Evolutionary conservation across 2,888 invertebrate genomes (phyloP).

Genomic region (Ornithoptera priamus): DNA sequence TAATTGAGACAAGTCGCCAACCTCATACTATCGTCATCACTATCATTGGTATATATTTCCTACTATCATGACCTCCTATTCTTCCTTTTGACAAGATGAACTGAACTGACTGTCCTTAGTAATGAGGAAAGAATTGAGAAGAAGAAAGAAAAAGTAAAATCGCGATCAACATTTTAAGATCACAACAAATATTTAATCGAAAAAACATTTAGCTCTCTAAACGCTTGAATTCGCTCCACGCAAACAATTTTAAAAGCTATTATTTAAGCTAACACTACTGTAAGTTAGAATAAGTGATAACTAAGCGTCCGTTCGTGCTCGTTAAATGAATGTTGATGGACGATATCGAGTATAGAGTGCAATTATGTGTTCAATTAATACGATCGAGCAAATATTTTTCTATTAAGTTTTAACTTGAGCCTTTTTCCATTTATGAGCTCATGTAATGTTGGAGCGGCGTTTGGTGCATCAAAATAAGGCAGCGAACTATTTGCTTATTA

Average conservation of each 20-base stretch:
- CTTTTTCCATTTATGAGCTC: not conserved
- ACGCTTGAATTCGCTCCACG: conserved; percentile 9
- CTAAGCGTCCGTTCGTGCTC: conserved; percentile 16
- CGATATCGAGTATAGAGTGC: conserved; percentile 8
- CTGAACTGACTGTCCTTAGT: too few relatives aligned
- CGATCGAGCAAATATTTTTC: not conserved
- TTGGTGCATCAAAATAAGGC: too few relatives aligned
- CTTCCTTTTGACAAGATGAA: too few relatives aligned
- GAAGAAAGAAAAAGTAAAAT: too few relatives aligned
- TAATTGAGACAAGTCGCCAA: too few relatives aligned
- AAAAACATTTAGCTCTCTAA: not conserved
- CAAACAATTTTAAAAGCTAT: conserved; percentile 25
- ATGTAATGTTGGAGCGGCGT: not conserved
- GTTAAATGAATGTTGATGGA: conserved; percentile 22
- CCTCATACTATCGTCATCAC: too few relatives aligned
- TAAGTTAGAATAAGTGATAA: conserved; percentile 22
- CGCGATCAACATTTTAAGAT: too few relatives aligned
- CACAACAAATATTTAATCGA: not conserved
- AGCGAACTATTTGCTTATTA: too few relatives aligned
- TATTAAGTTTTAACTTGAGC: not conserved
- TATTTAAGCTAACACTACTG: conserved; percentile 21
- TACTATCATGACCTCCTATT: too few relatives aligned
- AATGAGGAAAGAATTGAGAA: too few relatives aligned
- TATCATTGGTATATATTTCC: too few relatives aligned
- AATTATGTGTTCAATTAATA: conserved; percentile 14